Evolutionary conservation across 2,113 vertebrate species (phyloP).

Genomic region (Panthera leo): DNA sequence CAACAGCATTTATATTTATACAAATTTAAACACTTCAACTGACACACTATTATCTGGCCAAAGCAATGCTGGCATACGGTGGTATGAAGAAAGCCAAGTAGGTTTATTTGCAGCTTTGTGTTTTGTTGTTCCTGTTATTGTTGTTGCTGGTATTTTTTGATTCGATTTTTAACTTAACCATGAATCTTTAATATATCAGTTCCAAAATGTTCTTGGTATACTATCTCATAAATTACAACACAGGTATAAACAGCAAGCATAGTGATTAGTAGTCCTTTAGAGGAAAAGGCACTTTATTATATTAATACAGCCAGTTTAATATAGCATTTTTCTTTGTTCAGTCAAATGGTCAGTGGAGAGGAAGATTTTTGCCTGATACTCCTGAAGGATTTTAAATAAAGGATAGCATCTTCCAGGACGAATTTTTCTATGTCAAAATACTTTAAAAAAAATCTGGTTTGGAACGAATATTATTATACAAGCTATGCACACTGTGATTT

Average conservation of each 20-base stretch:
- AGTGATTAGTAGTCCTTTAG: background rate
- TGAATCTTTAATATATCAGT: background rate
- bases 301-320: background rate
- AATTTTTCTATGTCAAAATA: background rate
- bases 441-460: background rate
- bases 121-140: background rate
- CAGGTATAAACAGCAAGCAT: background rate
- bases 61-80: background rate
- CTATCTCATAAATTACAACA: background rate
- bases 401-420: background rate
- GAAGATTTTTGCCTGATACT: background rate
- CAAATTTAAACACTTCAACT: background rate
- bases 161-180: conserved; percentile 5
- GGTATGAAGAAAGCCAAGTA: background rate
- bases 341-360: background rate
- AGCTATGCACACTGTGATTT: background rate
- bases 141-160: background rate
- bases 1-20: background rate
- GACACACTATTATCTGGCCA: background rate
- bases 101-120: background rate
- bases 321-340: background rate
- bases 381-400: background rate
- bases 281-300: background rate
- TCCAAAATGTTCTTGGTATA: conserved; percentile 3
- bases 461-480: background rate